These are phyloP conservation scores for Lophotriccus pileatus DNA, from an alignment of 2,797 vertebrate species.

Conservation along the genomic window DNA sequence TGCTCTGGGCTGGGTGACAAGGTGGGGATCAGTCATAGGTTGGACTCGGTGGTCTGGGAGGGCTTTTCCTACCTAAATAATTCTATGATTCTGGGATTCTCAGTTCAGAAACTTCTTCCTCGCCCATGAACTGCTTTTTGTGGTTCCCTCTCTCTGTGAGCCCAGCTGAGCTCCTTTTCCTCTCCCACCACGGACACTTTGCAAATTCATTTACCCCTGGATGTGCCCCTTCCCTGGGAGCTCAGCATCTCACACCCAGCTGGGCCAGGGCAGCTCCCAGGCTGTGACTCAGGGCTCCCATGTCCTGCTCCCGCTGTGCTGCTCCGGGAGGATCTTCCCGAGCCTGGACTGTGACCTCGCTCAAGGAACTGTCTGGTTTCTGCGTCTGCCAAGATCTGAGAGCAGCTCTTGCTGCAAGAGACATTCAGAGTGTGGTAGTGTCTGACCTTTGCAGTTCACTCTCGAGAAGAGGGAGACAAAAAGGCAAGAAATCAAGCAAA, in stretches of 20 bases:
- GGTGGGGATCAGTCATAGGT: background rate
- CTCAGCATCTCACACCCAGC: background rate
- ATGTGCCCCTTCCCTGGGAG: background rate
- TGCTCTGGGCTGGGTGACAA: background rate
- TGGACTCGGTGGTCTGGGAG: background rate
- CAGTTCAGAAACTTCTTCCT: background rate
- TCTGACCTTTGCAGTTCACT: constrained; percentile 17
- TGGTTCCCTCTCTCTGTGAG: background rate
- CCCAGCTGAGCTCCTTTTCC: background rate
- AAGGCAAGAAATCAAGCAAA: constrained; percentile 34
- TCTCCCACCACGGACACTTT: rapidly evolving
- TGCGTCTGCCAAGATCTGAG: background rate
- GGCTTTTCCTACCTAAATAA: background rate
- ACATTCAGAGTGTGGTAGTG: background rate
- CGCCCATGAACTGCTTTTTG: background rate
- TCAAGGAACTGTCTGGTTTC: background rate
- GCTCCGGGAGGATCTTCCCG: background rate
- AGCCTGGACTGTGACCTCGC: background rate
- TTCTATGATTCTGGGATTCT: background rate
- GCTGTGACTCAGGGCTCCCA: background rate
- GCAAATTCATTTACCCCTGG: background rate
- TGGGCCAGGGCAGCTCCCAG: background rate
- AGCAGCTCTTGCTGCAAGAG: background rate
- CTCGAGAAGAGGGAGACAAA: background rate
- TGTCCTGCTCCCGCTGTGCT: background rate